Evolutionary conservation across 2,888 invertebrate species (phyloP).

Genomic region (Mimas tiliae): DNA sequence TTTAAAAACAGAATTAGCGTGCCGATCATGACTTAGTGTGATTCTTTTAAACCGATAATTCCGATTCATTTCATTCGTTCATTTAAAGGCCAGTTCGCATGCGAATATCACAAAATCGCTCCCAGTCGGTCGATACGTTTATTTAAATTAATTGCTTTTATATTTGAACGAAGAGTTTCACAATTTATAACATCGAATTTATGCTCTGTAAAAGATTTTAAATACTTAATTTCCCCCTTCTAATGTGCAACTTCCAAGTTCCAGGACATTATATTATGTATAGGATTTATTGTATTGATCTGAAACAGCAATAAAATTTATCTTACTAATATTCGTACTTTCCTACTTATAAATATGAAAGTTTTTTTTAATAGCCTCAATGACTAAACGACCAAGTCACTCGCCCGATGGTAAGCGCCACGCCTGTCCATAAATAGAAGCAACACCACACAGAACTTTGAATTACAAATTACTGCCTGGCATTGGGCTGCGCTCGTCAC

Average conservation of each 20-base stretch:
- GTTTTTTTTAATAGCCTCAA: too few relatives aligned
- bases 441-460: too few relatives aligned
- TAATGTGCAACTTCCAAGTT: constrained; percentile 4
- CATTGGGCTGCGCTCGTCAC: too few relatives aligned
- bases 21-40: not conserved
- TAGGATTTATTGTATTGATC: constrained; percentile 7
- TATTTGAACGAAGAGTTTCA: constrained; percentile 44
- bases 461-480: too few relatives aligned
- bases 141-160: constrained; percentile 34
- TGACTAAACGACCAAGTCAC: too few relatives aligned
- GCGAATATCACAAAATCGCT: not conserved
- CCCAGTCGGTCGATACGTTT: constrained; percentile 7
- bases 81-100: not conserved
- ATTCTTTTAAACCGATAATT: not conserved
- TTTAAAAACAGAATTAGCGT: too few relatives aligned
- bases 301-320: too few relatives aligned
- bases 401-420: too few relatives aligned
- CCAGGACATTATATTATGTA: constrained; percentile 6
- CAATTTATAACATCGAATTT: constrained; percentile 47
- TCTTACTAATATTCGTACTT: too few relatives aligned
- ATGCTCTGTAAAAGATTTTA: constrained; percentile 10
- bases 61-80: too few relatives aligned
- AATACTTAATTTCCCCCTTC: constrained; percentile 30
- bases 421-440: too few relatives aligned
- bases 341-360: not conserved